phyloP scores from a whole-genome alignment of 2,888 invertebrate species.

The Tenthredo mesomela region DNA sequence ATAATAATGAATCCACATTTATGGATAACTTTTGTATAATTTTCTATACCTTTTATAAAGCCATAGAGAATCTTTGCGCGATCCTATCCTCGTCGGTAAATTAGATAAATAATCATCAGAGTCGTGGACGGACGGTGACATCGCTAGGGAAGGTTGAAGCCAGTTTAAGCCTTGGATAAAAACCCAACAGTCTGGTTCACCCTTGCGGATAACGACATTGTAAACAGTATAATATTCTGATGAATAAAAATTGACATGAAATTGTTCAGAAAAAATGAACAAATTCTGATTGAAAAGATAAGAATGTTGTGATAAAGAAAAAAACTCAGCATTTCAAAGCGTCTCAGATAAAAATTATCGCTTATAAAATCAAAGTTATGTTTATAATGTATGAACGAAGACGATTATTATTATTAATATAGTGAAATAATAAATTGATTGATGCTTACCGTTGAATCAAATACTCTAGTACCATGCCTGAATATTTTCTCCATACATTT shows the following conservation, averaged over 20 bases:
- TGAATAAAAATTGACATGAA: not conserved
- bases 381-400: not conserved
- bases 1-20: not conserved
- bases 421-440: not conserved
- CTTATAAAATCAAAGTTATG: not conserved
- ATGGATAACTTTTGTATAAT: not conserved
- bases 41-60: conserved; percentile 76
- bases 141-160: conserved; percentile 80
- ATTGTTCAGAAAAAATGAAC: not conserved
- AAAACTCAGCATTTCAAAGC: not conserved
- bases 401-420: not conserved
- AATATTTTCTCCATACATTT: conserved; percentile 81
- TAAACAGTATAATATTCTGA: not conserved
- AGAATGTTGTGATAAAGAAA: not conserved
- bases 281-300: conserved; percentile 55
- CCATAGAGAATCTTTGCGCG: conserved; percentile 81
- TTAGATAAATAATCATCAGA: conserved; percentile 72
- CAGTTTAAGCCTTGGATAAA: conserved; percentile 83
- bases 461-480: conserved; percentile 80
- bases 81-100: conserved; percentile 77
- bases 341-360: not conserved
- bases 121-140: conserved; percentile 78
- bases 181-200: conserved; percentile 79
- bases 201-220: conserved; percentile 70
- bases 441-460: conserved; percentile 74